These are phyloP conservation scores for Ophion ventricosus DNA, from an alignment of 2,888 invertebrate species.

Conservation along the genomic window DNA sequence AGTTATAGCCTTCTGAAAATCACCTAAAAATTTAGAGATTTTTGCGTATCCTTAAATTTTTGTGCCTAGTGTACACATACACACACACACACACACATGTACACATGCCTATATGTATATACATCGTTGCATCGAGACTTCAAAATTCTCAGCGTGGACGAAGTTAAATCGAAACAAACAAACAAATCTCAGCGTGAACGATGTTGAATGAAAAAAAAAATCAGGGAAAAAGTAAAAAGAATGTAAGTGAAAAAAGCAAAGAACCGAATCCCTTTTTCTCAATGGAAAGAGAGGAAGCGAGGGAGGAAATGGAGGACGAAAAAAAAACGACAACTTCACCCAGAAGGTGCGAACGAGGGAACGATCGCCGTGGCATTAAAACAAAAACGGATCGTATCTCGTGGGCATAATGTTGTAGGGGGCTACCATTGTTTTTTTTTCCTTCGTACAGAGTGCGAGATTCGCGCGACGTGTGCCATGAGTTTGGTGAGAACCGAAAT, in stretches of 20 bases:
- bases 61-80: no score
- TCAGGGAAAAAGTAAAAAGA: constrained; percentile 3
- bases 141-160: not conserved
- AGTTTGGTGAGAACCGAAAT: constrained; percentile 55
- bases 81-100: no score
- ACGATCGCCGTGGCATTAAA: constrained; percentile 14
- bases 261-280: not conserved
- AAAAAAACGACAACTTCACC: constrained; percentile 59
- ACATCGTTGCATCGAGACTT: constrained; percentile 4
- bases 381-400: constrained; percentile 59
- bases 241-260: not conserved
- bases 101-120: no score
- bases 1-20: no score
- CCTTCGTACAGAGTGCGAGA: not conserved
- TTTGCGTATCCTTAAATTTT: no score
- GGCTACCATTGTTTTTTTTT: constrained; percentile 53
- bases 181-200: not conserved
- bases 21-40: no score
- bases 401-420: constrained; percentile 55
- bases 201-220: not conserved
- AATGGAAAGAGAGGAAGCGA: constrained; percentile 45
- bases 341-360: constrained; percentile 50
- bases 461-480: constrained; percentile 43
- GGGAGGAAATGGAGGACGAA: not conserved
- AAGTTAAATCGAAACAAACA: constrained; percentile 15